Evolutionary conservation across 2,797 vertebrate species (phyloP).

Genomic region (Oreortyx pictus): DNA sequence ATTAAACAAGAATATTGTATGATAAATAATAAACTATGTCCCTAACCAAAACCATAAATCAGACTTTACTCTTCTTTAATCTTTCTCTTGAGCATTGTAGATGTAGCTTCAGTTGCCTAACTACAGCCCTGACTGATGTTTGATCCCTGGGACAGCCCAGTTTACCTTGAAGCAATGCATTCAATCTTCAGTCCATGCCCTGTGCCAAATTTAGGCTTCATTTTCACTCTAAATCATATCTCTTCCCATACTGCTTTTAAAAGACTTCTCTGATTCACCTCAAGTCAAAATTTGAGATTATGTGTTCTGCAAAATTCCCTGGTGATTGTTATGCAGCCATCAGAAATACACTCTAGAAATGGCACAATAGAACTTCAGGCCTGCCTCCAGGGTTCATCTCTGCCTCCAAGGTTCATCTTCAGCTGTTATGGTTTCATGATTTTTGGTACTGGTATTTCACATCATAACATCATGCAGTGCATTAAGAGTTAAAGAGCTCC

Average conservation of each 20-base stretch:
- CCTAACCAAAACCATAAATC: constrained; percentile 59
- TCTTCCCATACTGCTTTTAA: constrained; percentile 27
- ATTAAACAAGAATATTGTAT: constrained; percentile 58
- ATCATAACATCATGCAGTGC: no score
- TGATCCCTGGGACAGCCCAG: constrained; percentile 22
- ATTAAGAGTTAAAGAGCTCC: no score
- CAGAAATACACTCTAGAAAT: rapidly evolving
- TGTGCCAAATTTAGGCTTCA: constrained; percentile 12
- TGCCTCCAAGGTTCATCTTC: not conserved
- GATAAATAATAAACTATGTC: constrained; percentile 54
- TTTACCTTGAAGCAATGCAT: constrained; percentile 24
- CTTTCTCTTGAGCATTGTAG: constrained; percentile 54
- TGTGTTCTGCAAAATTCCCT: rapidly evolving
- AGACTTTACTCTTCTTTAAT: constrained; percentile 59
- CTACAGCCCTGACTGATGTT: constrained; percentile 35
- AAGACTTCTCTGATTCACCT: not conserved
- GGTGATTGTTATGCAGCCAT: not conserved
- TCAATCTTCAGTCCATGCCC: not conserved
- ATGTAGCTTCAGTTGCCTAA: not conserved
- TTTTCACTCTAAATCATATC: constrained; percentile 10
- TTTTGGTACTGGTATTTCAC: no score
- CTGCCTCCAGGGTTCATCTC: not conserved
- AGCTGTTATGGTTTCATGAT: no score
- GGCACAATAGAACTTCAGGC: not conserved
- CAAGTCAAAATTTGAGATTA: not conserved